Percentiles rank a stretch among this genome's conserved stretches.
These are phyloP conservation scores for Atlantisia rogersi DNA, from an alignment of 2,113 vertebrate species.

Conservation along the genomic window DNA sequence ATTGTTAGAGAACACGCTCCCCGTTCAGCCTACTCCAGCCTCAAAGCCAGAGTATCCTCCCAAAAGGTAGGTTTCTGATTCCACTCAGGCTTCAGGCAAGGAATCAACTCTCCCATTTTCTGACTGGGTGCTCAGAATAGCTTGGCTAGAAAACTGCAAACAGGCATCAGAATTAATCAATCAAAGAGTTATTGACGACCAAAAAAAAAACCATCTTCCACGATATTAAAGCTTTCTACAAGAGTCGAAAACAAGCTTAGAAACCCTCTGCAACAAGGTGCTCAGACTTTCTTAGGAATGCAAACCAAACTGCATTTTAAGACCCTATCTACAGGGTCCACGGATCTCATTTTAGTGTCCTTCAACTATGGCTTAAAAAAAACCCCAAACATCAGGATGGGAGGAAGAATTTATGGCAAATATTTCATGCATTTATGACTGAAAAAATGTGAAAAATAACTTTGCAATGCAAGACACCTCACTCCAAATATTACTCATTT, in stretches of 20 bases:
- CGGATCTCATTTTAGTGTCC: neutral
- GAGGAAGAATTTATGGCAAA: neutral
- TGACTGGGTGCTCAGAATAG: neutral
- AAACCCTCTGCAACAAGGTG: neutral
- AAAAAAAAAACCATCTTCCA: neutral
- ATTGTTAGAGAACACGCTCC: neutral
- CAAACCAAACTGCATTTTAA: neutral
- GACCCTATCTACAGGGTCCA: neutral
- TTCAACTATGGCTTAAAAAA: neutral
- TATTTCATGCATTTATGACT: neutral
- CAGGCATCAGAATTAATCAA: neutral
- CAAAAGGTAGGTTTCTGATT: neutral
- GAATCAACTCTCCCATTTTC: neutral
- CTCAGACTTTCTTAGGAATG: neutral
- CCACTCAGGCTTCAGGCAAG: neutral
- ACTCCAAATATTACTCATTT: neutral
- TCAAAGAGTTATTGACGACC: neutral
- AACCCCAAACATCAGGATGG: accelerated
- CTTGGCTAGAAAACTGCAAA: neutral
- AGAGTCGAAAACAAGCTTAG: neutral
- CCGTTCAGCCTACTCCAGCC: neutral
- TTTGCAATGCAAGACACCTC: neutral
- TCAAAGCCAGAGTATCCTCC: neutral
- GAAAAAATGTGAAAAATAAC: neutral
- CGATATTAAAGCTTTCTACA: neutral